These are phyloP conservation scores for Apaloderma vittatum DNA, from an alignment of 2,113 vertebrate species.

Conservation along the genomic window DNA sequence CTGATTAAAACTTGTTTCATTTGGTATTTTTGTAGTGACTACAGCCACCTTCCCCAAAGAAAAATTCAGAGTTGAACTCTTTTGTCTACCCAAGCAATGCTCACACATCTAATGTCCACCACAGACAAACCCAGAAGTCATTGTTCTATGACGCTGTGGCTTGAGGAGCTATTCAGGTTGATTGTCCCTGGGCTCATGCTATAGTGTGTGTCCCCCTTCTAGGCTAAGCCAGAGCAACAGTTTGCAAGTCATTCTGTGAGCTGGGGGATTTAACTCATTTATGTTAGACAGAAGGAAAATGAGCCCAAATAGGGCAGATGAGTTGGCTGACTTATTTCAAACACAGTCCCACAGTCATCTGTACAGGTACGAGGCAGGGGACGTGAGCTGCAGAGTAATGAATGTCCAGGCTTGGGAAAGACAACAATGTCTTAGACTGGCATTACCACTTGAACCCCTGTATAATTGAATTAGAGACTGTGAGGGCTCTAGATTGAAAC, in stretches of 20 bases:
- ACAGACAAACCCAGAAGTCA: neutral
- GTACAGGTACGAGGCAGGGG: neutral
- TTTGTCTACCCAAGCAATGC: neutral
- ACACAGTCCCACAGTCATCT: neutral
- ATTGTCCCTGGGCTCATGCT: neutral
- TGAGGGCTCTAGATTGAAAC: fast-evolving
- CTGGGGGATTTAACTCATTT: neutral
- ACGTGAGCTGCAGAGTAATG: fast-evolving
- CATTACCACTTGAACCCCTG: neutral
- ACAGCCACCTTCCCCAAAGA: neutral
- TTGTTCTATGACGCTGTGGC: fast-evolving
- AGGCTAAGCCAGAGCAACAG: neutral
- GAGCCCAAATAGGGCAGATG: neutral
- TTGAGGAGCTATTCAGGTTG: neutral
- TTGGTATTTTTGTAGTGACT: neutral
- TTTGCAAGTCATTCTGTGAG: neutral
- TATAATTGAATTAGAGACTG: neutral
- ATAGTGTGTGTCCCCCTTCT: neutral
- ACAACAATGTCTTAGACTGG: neutral
- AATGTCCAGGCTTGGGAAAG: neutral
- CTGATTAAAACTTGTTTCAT: neutral
- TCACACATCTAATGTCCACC: neutral
- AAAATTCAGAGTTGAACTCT: neutral
- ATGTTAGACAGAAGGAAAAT: neutral
- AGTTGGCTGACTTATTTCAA: neutral